These are phyloP conservation scores for Heteromormyrus szaboi DNA, from an alignment of 2,797 vertebrate species.

Conservation along the genomic window DNA sequence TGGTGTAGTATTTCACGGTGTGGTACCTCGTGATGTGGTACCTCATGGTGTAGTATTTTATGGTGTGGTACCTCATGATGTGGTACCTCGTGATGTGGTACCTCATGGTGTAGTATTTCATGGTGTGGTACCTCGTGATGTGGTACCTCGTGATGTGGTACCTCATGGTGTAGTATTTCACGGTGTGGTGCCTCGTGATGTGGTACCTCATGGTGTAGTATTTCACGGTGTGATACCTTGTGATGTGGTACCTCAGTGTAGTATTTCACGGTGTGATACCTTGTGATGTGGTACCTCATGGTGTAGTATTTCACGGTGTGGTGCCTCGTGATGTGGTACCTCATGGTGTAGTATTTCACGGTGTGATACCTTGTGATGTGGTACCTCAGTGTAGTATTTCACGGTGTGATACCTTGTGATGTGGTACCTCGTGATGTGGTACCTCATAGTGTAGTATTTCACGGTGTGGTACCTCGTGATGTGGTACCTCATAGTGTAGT, in stretches of 20 bases:
- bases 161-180: neutral
- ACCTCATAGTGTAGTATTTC: no score
- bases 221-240: no score
- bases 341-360: neutral
- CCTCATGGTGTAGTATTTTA: neutral
- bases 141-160: neutral
- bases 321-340: neutral
- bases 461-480: no score
- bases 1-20: neutral
- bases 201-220: no score
- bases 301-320: neutral
- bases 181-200: no score
- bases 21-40: neutral
- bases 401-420: no score
- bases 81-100: neutral
- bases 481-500: no score
- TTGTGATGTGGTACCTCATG: neutral
- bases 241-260: neutral
- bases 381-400: neutral
- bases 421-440: neutral
- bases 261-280: neutral
- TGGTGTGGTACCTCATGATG: neutral
- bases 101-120: neutral
- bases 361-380: neutral
- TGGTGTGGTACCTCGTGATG: neutral